These are phyloP conservation scores for Stenodera caucasica DNA, from an alignment of 2,888 invertebrate species.

Conservation along the genomic window DNA sequence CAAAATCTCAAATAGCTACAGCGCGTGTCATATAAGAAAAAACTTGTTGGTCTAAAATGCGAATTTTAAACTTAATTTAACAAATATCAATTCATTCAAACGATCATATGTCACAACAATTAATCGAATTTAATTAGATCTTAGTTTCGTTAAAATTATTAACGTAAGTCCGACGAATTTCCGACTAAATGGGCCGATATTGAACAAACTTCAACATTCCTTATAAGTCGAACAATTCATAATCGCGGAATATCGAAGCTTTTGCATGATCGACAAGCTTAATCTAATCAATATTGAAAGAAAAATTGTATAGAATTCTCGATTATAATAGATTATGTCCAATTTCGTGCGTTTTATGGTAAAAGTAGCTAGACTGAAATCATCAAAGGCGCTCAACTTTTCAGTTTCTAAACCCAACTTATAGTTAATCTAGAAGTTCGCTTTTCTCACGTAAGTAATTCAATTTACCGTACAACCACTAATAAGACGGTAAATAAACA, in stretches of 20 bases:
- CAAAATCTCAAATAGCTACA: constrained; percentile 41
- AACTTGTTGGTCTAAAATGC: constrained; percentile 1
- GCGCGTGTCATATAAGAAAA: constrained; percentile 20
- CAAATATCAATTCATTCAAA: constrained; percentile 3
- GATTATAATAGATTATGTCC: neutral
- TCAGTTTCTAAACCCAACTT: neutral
- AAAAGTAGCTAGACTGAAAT: no score
- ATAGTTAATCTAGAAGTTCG: neutral
- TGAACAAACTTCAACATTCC: constrained; percentile 2
- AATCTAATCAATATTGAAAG: no score
- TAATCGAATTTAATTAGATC: constrained; percentile 3
- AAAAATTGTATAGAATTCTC: no score
- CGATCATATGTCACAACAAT: constrained; percentile 3
- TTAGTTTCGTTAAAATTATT: neutral
- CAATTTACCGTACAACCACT: neutral
- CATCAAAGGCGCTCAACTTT: neutral
- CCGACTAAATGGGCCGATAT: neutral
- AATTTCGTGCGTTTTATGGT: no score
- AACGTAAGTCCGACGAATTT: neutral
- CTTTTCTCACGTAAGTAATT: neutral
- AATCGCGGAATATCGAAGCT: neutral
- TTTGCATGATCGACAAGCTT: neutral
- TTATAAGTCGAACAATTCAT: neutral
- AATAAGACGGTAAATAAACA: neutral
- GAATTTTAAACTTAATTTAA: no score